Conservation (phyloP, 2,888 invertebrate genomes). For the Diogma glabrata region DNA sequence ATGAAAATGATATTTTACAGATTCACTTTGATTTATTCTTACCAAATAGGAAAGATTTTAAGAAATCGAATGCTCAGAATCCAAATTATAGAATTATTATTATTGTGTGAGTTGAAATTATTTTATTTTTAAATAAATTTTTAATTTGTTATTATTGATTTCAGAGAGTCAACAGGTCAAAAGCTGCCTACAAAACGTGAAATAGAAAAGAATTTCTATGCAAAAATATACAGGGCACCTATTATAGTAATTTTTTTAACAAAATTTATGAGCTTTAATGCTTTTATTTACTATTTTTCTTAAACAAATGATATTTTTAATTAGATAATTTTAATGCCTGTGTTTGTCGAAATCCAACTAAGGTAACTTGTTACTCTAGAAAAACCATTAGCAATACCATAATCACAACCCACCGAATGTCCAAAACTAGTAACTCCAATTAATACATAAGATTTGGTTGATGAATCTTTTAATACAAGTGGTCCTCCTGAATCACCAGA, state of each 20-base stretch:
- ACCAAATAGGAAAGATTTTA: conserved; percentile 2
- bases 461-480: conserved; percentile 28
- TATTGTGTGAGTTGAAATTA: conserved; percentile 2
- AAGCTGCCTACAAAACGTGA: not conserved
- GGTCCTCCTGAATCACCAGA: conserved; percentile 36
- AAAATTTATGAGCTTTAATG: not conserved
- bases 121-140: no score
- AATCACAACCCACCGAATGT: conserved; percentile 30
- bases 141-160: no score
- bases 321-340: conserved; percentile 24
- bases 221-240: not conserved
- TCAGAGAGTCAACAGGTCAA: no score
- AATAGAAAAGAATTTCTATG: not conserved
- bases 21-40: not conserved
- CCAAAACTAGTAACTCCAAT: conserved; percentile 35
- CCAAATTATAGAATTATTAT: conserved; percentile 2
- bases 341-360: conserved; percentile 31
- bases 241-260: conserved; percentile 2
- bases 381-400: conserved; percentile 32
- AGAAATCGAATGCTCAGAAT: not conserved
- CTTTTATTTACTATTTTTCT: conserved; percentile 5
- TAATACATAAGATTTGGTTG: conserved; percentile 18
- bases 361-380: conserved; percentile 31
- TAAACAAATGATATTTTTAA: not conserved
- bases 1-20: no score